Evolutionary conservation across 2,888 invertebrate species (phyloP).

Genomic region (Philopedon plagiatum): DNA sequence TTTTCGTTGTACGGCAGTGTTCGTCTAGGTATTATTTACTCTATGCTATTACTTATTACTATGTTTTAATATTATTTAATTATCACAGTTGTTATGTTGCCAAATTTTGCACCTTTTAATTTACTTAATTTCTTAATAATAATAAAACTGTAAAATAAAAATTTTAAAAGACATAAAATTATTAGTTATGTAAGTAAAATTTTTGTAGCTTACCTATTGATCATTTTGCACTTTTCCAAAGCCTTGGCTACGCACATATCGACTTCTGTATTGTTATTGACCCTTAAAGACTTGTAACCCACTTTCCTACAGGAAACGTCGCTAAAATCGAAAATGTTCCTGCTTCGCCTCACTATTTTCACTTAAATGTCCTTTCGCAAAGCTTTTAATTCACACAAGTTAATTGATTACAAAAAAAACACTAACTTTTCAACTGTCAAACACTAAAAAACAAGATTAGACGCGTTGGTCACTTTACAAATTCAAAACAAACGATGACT

Average conservation of each 20-base stretch:
- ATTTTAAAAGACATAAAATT: too few relatives aligned
- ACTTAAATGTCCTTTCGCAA: background rate
- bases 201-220: constrained; percentile 61
- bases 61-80: too few relatives aligned
- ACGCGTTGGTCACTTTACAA: background rate
- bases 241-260: constrained; percentile 61
- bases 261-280: constrained; percentile 9
- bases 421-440: background rate
- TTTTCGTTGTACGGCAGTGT: too few relatives aligned
- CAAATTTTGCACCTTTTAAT: too few relatives aligned
- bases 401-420: background rate
- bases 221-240: constrained; percentile 62
- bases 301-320: constrained; percentile 23
- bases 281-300: constrained; percentile 45
- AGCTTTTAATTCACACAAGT: background rate
- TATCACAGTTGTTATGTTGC: too few relatives aligned
- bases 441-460: constrained; percentile 6
- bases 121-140: too few relatives aligned
- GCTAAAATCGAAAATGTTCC: constrained; percentile 4
- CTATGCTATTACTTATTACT: too few relatives aligned
- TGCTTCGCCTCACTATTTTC: background rate
- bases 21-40: too few relatives aligned
- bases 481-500: constrained; percentile 31
- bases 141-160: too few relatives aligned
- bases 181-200: background rate